Conservation (phyloP, 23 tunicate genomes). For the Ascidia mentula region DNA sequence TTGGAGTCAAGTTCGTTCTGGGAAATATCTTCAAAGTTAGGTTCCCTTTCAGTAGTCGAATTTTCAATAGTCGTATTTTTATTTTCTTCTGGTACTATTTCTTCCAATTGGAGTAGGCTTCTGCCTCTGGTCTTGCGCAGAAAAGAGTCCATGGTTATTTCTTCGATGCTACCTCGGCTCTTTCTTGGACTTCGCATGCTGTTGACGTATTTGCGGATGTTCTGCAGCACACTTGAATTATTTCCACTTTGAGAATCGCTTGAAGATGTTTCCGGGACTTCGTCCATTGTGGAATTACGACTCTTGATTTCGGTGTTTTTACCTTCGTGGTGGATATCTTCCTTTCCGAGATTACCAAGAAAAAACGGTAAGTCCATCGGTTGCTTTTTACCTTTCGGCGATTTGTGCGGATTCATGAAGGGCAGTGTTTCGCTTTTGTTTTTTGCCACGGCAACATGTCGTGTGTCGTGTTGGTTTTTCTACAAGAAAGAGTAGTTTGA, state of each 20-base stretch:
- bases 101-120: constrained; percentile 35
- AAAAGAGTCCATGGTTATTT: not conserved
- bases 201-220: not conserved
- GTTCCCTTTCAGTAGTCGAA: not conserved
- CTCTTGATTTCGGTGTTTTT: not conserved
- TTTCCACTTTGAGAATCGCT: not conserved
- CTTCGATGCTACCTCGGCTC: not conserved
- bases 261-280: not conserved
- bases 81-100: constrained; percentile 1
- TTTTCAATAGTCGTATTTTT: not conserved
- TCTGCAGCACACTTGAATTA: not conserved
- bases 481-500: no score
- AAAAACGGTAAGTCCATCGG: not conserved
- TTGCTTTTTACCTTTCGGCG: not conserved
- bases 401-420: no score
- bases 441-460: no score
- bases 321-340: not conserved
- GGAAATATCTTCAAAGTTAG: not conserved
- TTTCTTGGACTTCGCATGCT: not conserved
- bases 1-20: not conserved
- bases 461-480: no score
- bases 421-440: no score
- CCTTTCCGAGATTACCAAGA: not conserved
- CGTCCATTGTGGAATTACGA: not conserved
- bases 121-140: not conserved